Percentiles rank a stretch among this genome's conserved stretches.
Conservation (phyloP, 2,113 vertebrate species). For the Corvus moneduloides region DNA sequence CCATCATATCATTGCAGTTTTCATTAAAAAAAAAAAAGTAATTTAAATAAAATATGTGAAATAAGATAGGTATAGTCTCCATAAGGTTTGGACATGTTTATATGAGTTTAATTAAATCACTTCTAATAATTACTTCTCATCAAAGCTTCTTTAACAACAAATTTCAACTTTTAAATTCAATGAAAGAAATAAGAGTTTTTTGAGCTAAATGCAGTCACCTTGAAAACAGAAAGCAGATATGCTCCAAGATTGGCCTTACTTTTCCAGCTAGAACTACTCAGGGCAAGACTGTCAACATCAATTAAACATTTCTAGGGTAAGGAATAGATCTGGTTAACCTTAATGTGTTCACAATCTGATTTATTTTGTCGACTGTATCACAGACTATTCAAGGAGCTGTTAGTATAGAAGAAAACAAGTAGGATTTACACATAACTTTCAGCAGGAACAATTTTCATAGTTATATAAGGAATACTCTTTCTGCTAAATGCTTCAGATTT, state of each 20-base stretch:
- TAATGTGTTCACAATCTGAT: neutral
- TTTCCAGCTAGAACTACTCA: neutral
- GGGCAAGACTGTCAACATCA: neutral
- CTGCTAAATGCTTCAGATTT: neutral
- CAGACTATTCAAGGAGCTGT: neutral
- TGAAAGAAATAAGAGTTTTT: neutral
- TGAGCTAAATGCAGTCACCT: neutral
- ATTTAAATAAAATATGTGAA: neutral
- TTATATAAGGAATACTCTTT: neutral
- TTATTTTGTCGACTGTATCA: neutral
- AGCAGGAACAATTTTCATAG: neutral
- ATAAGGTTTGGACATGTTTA: neutral
- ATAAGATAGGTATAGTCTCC: neutral
- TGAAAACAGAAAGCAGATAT: neutral
- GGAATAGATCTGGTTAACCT: neutral
- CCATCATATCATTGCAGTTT: neutral
- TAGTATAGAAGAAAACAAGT: neutral
- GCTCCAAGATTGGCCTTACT: neutral
- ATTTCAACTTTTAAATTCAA: neutral
- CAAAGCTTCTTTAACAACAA: neutral
- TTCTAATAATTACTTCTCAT: neutral
- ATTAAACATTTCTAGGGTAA: neutral
- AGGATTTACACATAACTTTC: neutral
- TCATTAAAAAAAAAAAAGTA: neutral
- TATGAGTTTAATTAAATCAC: neutral